These are phyloP conservation scores for Smutsia gigantea DNA, from an alignment of 2,797 vertebrate species.

Conservation along the genomic window DNA sequence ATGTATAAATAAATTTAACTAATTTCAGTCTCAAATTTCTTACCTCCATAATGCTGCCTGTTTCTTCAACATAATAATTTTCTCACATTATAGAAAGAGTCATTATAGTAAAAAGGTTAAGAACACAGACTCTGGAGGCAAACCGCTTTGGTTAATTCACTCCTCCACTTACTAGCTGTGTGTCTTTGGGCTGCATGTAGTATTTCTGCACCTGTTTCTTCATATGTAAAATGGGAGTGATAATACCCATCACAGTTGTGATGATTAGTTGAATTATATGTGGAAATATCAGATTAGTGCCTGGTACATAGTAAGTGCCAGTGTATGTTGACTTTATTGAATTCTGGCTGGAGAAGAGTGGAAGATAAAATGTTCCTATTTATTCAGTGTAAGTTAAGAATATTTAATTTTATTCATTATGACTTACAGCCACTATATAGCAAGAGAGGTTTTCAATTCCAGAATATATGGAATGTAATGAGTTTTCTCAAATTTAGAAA, in stretches of 20 bases:
- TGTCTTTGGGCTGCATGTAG: slow-evolving; percentile 32
- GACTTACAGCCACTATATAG: background rate
- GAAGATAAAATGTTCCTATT: background rate
- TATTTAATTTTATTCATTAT: background rate
- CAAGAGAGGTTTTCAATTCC: background rate
- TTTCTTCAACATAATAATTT: slow-evolving; percentile 9
- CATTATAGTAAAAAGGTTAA: background rate
- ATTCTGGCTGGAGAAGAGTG: background rate
- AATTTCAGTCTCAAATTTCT: background rate
- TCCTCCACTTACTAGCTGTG: background rate
- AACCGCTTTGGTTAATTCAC: background rate
- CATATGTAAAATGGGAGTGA: background rate
- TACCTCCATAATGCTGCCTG: background rate
- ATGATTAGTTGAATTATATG: background rate
- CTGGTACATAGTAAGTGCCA: background rate
- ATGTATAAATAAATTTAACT: background rate
- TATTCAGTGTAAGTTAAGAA: background rate
- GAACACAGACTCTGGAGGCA: background rate
- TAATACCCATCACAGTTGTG: background rate
- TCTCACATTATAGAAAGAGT: background rate
- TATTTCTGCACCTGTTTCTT: background rate
- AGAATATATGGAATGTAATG: background rate
- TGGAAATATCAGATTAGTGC: background rate
- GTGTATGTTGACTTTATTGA: slow-evolving; percentile 33
- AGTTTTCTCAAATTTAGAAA: background rate